Evolutionary conservation across 2,888 invertebrate genomes (phyloP).

Genomic region (Agrilus biguttatus): DNA sequence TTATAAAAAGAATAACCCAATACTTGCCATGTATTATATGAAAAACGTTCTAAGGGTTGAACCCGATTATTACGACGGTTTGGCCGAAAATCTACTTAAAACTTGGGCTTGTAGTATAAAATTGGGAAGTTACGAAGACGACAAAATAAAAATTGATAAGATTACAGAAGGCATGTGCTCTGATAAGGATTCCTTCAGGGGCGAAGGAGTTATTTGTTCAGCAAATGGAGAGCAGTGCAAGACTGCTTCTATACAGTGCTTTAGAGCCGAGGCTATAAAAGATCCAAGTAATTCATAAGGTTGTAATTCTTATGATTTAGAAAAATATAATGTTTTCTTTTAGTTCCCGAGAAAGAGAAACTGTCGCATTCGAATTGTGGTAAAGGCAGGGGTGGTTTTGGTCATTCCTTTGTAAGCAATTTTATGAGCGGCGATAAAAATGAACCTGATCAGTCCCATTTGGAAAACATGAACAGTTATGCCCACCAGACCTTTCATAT

Average conservation of each 20-base stretch:
- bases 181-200: conserved; percentile 18
- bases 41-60: conserved; percentile 45
- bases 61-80: conserved; percentile 33
- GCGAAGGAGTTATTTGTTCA: conserved; percentile 26
- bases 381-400: conserved; percentile 15
- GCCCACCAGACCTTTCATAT: conserved; percentile 25
- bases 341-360: not conserved
- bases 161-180: conserved; percentile 18
- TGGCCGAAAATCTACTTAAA: conserved; percentile 35
- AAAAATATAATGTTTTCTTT: not conserved
- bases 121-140: conserved; percentile 19
- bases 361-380: conserved; percentile 14
- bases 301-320: not conserved
- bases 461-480: conserved; percentile 19
- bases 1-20: conserved; percentile 45
- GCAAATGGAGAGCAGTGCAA: conserved; percentile 27
- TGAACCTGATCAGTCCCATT: conserved; percentile 21
- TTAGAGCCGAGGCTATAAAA: conserved; percentile 13
- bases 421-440: conserved; percentile 10
- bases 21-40: conserved; percentile 45
- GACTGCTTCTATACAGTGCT: conserved; percentile 25
- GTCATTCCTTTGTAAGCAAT: conserved; percentile 13
- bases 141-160: conserved; percentile 13
- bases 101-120: conserved; percentile 39
- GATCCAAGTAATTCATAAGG: not conserved